Base-by-base conservation (phyloP, 2,113 vertebrate species). In the Brienomyrus longianalis region DNA sequence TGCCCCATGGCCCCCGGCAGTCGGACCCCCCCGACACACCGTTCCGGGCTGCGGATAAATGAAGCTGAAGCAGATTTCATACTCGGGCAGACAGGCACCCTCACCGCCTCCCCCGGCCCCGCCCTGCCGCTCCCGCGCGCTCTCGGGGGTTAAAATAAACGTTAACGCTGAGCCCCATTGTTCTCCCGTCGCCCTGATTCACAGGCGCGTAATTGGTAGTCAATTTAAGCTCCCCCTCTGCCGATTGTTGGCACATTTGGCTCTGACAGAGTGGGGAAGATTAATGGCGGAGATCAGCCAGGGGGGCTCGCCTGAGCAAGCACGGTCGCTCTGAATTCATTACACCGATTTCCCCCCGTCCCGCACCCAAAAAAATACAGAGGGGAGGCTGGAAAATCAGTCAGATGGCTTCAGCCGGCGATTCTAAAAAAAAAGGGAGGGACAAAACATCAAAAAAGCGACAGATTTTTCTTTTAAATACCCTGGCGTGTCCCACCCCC, bases 201-300 rank as follows among this genome's bases (percentile, higher is more conserved):
- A 96, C 96, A 96, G 95, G 93, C 96, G 95, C 96, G 95, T 96
- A 96, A 96, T 96, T 96, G 96, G 96, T 95, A 96, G 96, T 96
- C 95, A 96, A 96, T 96, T 96, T 95, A 95, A 95, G 95, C 95
- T 95, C 95, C 96, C 96, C 95, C 96, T 95, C 94, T 94, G 94
- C 95, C 95, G 95, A 96, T 96, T 96, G 96, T 96, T 95, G 94
- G 93, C 95, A 95, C 95, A 96, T 96, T 96, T 96, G 95, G 94
- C 94, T 96, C 94, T 96, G 96, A 96, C 96, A 96, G 96, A 96
- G 96, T 96, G 96, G 95, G 96, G 96, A 96, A 96, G 96, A 96
- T 96, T 96, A 96, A 96, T 96, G 96, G 95, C 94, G 91, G 92
- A 92, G 94, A 95, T 94, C 95, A 95, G 95, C 94, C 94, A 70